Base-by-base conservation (phyloP, 2,888 invertebrate genomes). In the Ctenicera cuprea region DNA sequence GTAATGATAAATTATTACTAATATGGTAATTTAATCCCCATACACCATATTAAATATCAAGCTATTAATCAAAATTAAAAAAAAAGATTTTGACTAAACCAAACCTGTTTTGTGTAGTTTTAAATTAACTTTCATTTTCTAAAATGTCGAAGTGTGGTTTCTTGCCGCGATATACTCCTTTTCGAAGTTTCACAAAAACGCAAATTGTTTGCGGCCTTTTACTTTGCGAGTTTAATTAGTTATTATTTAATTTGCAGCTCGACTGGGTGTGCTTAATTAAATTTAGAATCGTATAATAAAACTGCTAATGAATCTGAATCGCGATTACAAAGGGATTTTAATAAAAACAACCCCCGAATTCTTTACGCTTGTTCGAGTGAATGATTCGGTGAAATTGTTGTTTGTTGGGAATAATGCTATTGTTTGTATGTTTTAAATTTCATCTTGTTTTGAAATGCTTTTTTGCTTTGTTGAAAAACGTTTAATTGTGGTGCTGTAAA, bases 331-430 rank as follows among this genome's bases (percentile, higher is more conserved):
- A 61, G 41, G n/a, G 61, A 20, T 61, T 61, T 61, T 41, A 41
- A 41, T 41, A 61, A 61, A 61, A 61, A 38, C 61, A 61, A 22
- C 20, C 61, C 61, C 18, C 12, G 41, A 61, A 61, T 61, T 61
- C 61, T 38, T 61, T 41, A 61, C 61, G 61, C 61, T 61, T 22
- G 38, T 41, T 41, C 41, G 38, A 41, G 20, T 41, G 41, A 12
- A 41, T 61, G 61, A 61, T 61, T 61, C 22, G 41, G 33, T 18
- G 5, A 30, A 18, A 33, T 41, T 14, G 38, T 38, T 38, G 41
- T 41, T 41, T 41, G 41, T 41, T 41, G 14, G 14, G 14, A 7
- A 41, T n/a, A 41, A 41, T 5, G 3, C 41, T 41, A 38, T 38
- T 41, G 7, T 41, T 14, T 41, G 14, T 14, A 41, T 41, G 14